phyloP scores from a whole-genome alignment of 2,888 invertebrate species.

The Timema cristinae region DNA sequence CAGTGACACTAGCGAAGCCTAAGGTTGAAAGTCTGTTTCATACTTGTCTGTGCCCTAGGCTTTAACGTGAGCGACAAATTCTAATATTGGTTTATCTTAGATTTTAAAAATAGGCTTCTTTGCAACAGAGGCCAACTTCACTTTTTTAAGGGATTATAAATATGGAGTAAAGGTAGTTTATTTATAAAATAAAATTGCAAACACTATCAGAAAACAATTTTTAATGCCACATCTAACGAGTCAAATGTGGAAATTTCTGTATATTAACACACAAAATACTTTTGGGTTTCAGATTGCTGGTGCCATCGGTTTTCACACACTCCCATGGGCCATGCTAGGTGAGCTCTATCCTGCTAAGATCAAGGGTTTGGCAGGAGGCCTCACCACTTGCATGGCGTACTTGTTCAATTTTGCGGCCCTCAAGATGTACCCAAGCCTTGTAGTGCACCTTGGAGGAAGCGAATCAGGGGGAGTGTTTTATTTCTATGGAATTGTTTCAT shows the following conservation, averaged over 20 bases:
- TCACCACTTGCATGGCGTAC: conserved; percentile 49
- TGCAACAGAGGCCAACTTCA: too few relatives aligned
- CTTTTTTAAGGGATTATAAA: too few relatives aligned
- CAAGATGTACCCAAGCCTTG: conserved; percentile 47
- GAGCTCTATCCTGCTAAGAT: conserved; percentile 57
- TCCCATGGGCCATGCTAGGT: conserved; percentile 56
- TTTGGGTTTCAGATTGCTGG: conserved; percentile 38
- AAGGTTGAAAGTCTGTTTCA: too few relatives aligned
- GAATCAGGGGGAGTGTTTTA: conserved; percentile 42
- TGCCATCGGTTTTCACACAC: conserved; percentile 51
- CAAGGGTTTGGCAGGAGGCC: conserved; percentile 49
- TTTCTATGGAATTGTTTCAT: conserved; percentile 48
- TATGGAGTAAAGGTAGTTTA: too few relatives aligned
- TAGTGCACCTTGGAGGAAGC: neutral
- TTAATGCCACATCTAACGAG: too few relatives aligned
- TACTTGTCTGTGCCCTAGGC: too few relatives aligned
- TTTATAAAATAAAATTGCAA: too few relatives aligned
- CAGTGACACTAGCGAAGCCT: too few relatives aligned
- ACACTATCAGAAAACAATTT: too few relatives aligned
- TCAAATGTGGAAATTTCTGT: neutral
- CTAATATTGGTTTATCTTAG: too few relatives aligned
- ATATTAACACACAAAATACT: neutral
- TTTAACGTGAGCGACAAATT: too few relatives aligned
- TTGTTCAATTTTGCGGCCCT: conserved; percentile 52
- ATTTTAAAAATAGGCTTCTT: too few relatives aligned